These are phyloP conservation scores for Drepanosiphum platanoidis DNA, from an alignment of 2,888 invertebrate species.

Conservation along the genomic window DNA sequence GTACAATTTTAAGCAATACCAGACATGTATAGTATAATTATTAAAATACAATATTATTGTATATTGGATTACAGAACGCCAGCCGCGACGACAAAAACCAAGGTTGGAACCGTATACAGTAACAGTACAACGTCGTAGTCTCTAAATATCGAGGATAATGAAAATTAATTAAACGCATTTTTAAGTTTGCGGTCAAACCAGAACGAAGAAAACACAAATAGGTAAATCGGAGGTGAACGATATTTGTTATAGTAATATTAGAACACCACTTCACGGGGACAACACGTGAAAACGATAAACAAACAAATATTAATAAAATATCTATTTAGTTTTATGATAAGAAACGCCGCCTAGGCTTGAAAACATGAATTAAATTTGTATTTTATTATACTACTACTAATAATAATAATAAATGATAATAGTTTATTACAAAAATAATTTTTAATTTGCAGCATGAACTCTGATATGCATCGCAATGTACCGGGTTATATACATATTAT, in stretches of 20 bases:
- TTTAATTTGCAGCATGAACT: background rate
- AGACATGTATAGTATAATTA: background rate
- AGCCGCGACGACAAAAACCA: background rate
- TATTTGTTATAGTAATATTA: too few relatives aligned
- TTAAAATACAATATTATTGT: background rate
- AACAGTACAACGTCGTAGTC: background rate
- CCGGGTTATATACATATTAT: too few relatives aligned
- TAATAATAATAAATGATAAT: background rate
- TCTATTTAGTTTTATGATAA: slow-evolving; percentile 4
- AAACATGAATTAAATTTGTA: background rate
- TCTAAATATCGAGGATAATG: background rate
- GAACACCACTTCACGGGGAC: background rate
- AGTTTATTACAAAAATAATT: background rate
- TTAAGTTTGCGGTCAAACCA: slow-evolving; percentile 24
- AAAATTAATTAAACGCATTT: slow-evolving; percentile 21
- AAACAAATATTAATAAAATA: slow-evolving; percentile 32
- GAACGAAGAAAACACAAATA: background rate
- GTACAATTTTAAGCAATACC: background rate
- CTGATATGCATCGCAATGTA: too few relatives aligned
- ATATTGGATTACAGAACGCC: background rate
- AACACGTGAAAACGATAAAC: slow-evolving; percentile 30
- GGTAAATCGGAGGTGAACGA: background rate
- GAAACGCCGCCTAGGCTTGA: background rate
- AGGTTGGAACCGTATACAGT: too few relatives aligned
- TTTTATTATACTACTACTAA: background rate